Evolutionary conservation across 1,140 invertebrate species (phyloP).

Genomic region (Dreissena rostriformis): DNA sequence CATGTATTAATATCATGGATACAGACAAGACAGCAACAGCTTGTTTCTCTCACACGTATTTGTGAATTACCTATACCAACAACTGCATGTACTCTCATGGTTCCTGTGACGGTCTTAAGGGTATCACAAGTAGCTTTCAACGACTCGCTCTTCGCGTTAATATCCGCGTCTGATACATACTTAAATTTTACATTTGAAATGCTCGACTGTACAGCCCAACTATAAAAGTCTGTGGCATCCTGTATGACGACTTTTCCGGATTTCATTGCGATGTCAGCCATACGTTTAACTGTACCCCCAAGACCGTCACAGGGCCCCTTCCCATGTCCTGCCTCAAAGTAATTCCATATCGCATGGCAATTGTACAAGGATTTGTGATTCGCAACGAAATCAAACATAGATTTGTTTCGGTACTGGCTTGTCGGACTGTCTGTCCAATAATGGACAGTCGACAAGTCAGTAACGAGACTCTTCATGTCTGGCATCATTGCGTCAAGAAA

Average conservation of each 20-base stretch:
- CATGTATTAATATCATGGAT: no score
- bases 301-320: no score
- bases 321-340: no score
- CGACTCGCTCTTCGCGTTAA: constrained; percentile 7
- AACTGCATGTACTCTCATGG: constrained; percentile 54
- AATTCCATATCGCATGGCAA: constrained; percentile 53
- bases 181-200: constrained; percentile 25
- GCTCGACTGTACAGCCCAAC: constrained; percentile 30
- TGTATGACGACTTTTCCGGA: constrained; percentile 49
- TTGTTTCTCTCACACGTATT: no score
- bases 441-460: constrained; percentile 16
- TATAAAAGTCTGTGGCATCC: constrained; percentile 57
- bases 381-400: constrained; percentile 30
- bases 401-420: no score
- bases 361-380: constrained; percentile 17
- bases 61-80: constrained; percentile 3
- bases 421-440: no score
- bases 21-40: no score
- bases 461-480: constrained; percentile 2
- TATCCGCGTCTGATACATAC: constrained; percentile 28
- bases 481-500: no score
- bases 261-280: constrained; percentile 55
- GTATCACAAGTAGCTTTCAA: neutral
- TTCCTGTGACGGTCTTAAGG: constrained; percentile 35
- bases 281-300: constrained; percentile 54